These are phyloP conservation scores for Bradysia coprophila DNA, from an alignment of 1,140 invertebrate genomes.

Conservation along the genomic window DNA sequence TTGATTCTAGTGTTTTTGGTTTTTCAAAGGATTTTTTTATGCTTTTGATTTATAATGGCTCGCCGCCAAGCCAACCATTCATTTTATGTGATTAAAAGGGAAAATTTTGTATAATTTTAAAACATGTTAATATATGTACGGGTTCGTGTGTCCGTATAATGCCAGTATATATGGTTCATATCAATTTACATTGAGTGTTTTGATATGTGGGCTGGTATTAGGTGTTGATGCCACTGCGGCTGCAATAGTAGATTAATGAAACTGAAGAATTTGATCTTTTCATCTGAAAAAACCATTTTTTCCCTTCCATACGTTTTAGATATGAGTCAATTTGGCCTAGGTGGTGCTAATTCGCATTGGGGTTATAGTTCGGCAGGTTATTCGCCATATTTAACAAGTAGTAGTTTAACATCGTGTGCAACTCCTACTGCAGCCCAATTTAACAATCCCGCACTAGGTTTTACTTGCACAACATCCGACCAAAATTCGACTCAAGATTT, in stretches of 20 bases:
- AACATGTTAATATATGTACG: no score
- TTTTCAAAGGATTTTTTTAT: constrained; percentile 1
- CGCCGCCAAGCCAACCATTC: neutral
- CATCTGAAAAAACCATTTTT: no score
- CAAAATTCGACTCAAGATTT: constrained; percentile 47
- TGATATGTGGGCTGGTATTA: no score
- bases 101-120: neutral
- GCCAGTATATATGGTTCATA: no score
- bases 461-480: constrained; percentile 45
- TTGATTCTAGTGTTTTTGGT: constrained; percentile 4
- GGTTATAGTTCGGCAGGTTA: constrained; percentile 66
- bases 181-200: no score
- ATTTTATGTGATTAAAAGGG: neutral
- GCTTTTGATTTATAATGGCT: constrained; percentile 1
- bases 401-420: constrained; percentile 41
- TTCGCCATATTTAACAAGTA: constrained; percentile 50
- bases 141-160: no score
- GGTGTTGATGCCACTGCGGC: no score
- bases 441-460: constrained; percentile 42
- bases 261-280: no score
- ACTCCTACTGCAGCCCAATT: constrained; percentile 42
- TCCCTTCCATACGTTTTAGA: no score
- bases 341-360: constrained; percentile 63
- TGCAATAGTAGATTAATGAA: no score
- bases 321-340: constrained; percentile 58